phyloP scores from a whole-genome alignment of 2,113 vertebrate species.

The Tupaia chinensis region DNA sequence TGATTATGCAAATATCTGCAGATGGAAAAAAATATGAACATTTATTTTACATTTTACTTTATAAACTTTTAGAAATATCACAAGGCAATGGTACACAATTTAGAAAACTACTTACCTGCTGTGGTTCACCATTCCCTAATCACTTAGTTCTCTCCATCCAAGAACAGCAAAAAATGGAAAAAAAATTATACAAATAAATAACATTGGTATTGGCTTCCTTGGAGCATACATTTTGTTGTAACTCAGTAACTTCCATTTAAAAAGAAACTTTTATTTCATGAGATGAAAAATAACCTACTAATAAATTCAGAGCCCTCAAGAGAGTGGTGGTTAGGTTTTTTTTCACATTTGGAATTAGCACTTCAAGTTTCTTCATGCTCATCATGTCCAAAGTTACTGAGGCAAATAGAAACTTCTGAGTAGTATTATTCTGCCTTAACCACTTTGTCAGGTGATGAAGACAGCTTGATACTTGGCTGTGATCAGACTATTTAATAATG shows the following conservation, averaged over 20 bases:
- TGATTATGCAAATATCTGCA: not conserved
- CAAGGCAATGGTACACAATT: not conserved
- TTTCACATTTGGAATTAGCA: not conserved
- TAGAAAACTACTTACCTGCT: not conserved
- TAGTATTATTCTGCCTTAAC: not conserved
- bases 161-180: not conserved
- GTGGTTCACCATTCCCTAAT: not conserved
- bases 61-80: not conserved
- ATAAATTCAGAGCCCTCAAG: not conserved
- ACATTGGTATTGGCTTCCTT: not conserved
- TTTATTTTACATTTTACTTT: not conserved
- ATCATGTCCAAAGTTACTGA: not conserved
- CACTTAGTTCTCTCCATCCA: not conserved
- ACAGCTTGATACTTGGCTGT: not conserved
- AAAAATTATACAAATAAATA: not conserved
- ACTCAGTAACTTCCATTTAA: not conserved
- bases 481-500: not conserved
- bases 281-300: constrained; percentile 35
- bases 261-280: not conserved
- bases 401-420: not conserved
- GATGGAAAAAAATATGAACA: not conserved
- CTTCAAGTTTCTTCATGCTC: not conserved
- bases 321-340: not conserved
- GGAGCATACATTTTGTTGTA: not conserved
- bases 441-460: not conserved